Evolutionary conservation across 2,113 vertebrate species (phyloP).

Genomic region (Tychaedon coryphoeus): DNA sequence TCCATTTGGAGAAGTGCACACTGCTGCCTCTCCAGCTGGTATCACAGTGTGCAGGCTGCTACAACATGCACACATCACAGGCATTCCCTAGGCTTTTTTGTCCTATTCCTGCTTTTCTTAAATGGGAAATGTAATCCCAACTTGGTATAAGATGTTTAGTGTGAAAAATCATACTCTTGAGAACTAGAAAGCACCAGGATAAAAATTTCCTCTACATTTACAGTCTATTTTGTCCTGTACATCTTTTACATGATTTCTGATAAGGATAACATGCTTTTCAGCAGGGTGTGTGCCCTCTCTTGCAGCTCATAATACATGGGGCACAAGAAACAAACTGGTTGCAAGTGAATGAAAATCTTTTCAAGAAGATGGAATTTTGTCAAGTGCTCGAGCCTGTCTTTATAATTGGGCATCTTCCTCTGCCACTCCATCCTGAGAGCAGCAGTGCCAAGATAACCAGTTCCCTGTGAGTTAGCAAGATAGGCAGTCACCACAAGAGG

Average conservation of each 20-base stretch:
- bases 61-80: background rate
- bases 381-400: background rate
- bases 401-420: background rate
- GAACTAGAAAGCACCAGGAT: background rate
- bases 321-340: background rate
- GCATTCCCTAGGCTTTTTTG: background rate
- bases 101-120: background rate
- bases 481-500: background rate
- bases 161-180: background rate
- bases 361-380: background rate
- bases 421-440: rapidly evolving
- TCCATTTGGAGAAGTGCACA: background rate
- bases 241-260: background rate
- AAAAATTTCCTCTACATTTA: background rate
- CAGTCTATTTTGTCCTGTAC: background rate
- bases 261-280: background rate
- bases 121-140: background rate
- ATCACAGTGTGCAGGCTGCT: background rate
- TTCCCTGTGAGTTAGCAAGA: background rate
- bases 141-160: background rate
- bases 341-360: background rate
- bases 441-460: background rate
- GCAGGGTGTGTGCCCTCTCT: background rate
- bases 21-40: background rate
- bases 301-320: background rate